Conservation (phyloP, 1,140 invertebrate genomes). For the Bombus vancouverensis region DNA sequence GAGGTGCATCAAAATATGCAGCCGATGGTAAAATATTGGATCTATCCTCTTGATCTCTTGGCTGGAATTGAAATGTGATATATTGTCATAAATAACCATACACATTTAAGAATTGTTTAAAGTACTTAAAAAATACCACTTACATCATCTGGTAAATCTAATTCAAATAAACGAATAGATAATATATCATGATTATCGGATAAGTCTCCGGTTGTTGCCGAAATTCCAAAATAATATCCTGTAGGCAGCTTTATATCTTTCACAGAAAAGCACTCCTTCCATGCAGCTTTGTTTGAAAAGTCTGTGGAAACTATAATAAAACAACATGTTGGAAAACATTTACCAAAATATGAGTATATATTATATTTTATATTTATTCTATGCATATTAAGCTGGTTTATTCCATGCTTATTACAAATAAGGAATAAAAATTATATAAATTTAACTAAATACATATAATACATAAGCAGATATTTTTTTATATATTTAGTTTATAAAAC, state of each 20-base stretch:
- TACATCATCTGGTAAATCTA: conserved; percentile 90
- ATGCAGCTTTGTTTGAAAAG: conserved; percentile 94
- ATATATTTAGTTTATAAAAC: background rate
- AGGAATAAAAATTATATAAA: background rate
- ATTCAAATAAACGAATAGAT: conserved; percentile 94
- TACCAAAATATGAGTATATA: background rate
- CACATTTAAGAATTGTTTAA: background rate
- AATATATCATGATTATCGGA: conserved; percentile 98
- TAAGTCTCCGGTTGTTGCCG: conserved; percentile 98
- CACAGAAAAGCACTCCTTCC: conserved; percentile 97
- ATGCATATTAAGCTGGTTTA: background rate
- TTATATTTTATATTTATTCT: background rate
- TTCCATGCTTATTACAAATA: conserved; percentile 3
- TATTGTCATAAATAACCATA: background rate
- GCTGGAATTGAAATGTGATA: conserved; percentile 80
- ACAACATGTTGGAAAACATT: conserved; percentile 32
- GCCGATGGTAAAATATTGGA: conserved; percentile 91
- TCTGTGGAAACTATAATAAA: conserved; percentile 91
- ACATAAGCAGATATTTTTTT: conserved; percentile 12
- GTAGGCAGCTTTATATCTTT: conserved; percentile 95
- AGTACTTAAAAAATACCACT: conserved; percentile 67
- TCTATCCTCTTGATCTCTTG: conserved; percentile 87
- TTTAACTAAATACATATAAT: background rate
- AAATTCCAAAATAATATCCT: conserved; percentile 96
- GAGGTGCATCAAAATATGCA: conserved; percentile 90